phyloP scores from a whole-genome alignment of 2,888 invertebrate species.

The Tenodera sinensis region DNA sequence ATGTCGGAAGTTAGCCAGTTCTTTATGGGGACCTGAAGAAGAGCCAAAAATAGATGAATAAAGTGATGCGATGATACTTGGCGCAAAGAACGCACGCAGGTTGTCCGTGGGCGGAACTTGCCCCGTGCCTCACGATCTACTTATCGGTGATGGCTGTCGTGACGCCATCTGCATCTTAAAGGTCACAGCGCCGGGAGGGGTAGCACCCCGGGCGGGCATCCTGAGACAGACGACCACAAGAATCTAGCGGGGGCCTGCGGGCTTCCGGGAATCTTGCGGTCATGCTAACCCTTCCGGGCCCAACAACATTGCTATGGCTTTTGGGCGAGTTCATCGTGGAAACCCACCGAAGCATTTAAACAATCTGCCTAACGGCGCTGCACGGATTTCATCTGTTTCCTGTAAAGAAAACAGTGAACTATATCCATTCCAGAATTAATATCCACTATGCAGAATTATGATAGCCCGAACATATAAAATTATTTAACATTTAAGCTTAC shows the following conservation, averaged over 20 bases:
- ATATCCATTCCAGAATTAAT: too few species aligned
- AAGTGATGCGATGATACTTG: too few species aligned
- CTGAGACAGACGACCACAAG: not conserved
- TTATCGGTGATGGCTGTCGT: not conserved
- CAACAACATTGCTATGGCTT: not conserved
- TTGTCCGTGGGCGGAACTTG: not conserved
- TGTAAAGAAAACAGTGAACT: too few species aligned
- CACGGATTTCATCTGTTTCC: too few species aligned
- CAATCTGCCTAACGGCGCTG: too few species aligned
- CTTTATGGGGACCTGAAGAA: too few species aligned
- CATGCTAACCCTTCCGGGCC: not conserved
- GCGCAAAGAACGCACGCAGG: not conserved
- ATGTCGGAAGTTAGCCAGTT: too few species aligned
- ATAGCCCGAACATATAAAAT: too few species aligned
- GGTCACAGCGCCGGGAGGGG: not conserved
- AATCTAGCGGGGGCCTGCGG: not conserved
- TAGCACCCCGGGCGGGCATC: conserved; percentile 2
- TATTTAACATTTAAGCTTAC: too few species aligned
- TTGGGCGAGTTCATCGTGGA: not conserved
- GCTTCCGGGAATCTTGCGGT: not conserved
- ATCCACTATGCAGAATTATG: too few species aligned
- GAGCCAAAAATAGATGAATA: too few species aligned
- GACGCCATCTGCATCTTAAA: not conserved
- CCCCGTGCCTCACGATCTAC: not conserved
- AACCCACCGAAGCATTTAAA: too few species aligned